These are phyloP conservation scores for Poeciliopsis infans DNA, from an alignment of 2,797 vertebrate species.

Conservation along the genomic window DNA sequence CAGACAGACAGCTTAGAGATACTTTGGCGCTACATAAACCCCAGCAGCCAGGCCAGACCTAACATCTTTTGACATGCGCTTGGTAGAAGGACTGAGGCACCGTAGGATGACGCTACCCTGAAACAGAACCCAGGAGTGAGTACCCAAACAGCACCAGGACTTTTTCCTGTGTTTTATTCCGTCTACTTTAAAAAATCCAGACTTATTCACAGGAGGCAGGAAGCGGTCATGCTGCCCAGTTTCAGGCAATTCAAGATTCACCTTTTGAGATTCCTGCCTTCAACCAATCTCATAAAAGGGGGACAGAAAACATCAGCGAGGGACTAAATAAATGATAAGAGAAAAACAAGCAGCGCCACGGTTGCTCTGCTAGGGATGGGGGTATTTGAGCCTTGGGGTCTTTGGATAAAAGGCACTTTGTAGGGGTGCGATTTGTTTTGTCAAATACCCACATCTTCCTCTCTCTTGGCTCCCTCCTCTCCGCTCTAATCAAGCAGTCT, in stretches of 20 bases:
- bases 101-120: slow-evolving; percentile 77
- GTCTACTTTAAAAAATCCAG: slow-evolving; percentile 67
- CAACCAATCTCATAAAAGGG: slow-evolving; percentile 91
- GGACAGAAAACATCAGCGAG: slow-evolving; percentile 88
- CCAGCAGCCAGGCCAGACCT: slow-evolving; percentile 62
- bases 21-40: slow-evolving; percentile 71
- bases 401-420: slow-evolving; percentile 96
- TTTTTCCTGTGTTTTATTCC: slow-evolving; percentile 61
- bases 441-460: slow-evolving; percentile 85
- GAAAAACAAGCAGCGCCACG: slow-evolving; percentile 84
- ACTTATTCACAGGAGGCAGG: slow-evolving; percentile 61
- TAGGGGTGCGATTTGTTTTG: slow-evolving; percentile 89
- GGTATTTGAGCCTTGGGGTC: slow-evolving; percentile 81
- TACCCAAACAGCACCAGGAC: slow-evolving; percentile 48
- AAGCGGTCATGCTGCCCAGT: slow-evolving; percentile 49
- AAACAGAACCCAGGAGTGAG: slow-evolving; percentile 68
- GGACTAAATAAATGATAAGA: slow-evolving; percentile 86
- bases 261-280: slow-evolving; percentile 85
- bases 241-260: slow-evolving; percentile 79
- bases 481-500: slow-evolving; percentile 86
- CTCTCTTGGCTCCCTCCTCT: slow-evolving; percentile 76
- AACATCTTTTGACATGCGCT: slow-evolving; percentile 75
- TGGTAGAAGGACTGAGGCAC: slow-evolving; percentile 74
- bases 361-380: slow-evolving; percentile 84
- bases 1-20: slow-evolving; percentile 76